Percentiles rank a stretch among this genome's conserved stretches.
Evolutionary conservation across 2,888 invertebrate genomes (phyloP).

Genomic region (Clostera curtula): DNA sequence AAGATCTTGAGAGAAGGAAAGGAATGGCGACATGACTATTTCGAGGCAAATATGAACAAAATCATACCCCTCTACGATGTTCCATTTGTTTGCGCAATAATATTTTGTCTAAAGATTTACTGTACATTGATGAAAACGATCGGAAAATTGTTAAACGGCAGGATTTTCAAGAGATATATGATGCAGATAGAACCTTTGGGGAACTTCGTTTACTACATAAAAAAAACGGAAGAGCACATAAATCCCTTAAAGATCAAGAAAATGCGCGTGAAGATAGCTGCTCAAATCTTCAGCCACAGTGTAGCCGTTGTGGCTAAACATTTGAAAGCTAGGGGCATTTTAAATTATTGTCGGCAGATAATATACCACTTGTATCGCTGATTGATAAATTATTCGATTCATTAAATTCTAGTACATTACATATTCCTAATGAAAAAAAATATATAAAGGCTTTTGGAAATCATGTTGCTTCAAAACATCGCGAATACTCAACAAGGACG

Average conservation of each 20-base stretch:
- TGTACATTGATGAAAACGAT: slow-evolving; percentile 7
- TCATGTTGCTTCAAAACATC: neutral
- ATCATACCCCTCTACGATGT: slow-evolving; percentile 21
- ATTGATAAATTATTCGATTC: slow-evolving; percentile 3
- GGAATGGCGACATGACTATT: slow-evolving; percentile 13
- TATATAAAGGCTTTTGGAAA: slow-evolving; percentile 4
- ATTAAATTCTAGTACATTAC: slow-evolving; percentile 1
- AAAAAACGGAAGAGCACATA: slow-evolving; percentile 4
- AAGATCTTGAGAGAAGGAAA: slow-evolving; percentile 8
- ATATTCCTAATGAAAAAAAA: slow-evolving; percentile 5
- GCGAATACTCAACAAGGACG: no score
- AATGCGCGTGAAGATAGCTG: slow-evolving; percentile 1
- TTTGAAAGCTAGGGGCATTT: slow-evolving; percentile 4
- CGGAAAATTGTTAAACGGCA: slow-evolving; percentile 1
- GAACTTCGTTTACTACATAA: slow-evolving; percentile 1
- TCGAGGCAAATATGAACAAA: slow-evolving; percentile 6
- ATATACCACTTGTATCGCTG: slow-evolving; percentile 1
- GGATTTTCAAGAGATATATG: neutral
- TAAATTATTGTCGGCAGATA: slow-evolving; percentile 1
- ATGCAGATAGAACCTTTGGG: slow-evolving; percentile 3
- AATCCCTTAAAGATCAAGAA: slow-evolving; percentile 3
- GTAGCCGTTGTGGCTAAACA: slow-evolving; percentile 2
- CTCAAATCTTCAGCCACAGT: slow-evolving; percentile 3
- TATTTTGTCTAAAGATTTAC: slow-evolving; percentile 16
- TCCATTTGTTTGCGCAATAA: slow-evolving; percentile 23